phyloP scores from a whole-genome alignment of 2,888 invertebrate genomes.

The Harpagoxenus sublaevis region DNA sequence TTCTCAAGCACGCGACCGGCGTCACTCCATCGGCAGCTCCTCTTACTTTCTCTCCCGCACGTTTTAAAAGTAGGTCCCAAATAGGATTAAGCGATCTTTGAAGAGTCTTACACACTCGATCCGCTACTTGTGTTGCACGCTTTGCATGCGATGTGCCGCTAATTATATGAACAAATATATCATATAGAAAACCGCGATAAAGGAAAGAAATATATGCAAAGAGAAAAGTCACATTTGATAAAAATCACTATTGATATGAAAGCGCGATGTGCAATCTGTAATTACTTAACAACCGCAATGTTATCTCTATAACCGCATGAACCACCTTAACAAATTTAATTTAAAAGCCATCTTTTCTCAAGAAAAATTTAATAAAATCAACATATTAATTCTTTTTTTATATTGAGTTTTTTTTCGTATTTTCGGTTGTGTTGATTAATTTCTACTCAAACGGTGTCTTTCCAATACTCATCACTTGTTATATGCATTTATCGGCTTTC shows the following conservation, averaged over 20 bases:
- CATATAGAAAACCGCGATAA: not conserved
- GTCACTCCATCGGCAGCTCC: slow-evolving; percentile 75
- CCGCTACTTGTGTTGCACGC: slow-evolving; percentile 16
- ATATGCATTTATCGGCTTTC: slow-evolving; percentile 63
- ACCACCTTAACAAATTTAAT: not conserved
- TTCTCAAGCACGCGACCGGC: slow-evolving; percentile 81
- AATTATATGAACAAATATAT: not conserved
- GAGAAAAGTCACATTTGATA: not conserved
- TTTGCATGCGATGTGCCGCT: not conserved
- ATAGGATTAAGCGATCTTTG: slow-evolving; percentile 78
- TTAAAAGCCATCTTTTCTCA: not conserved
- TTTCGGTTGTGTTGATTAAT: not conserved
- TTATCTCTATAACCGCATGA: not conserved
- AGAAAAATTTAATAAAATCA: not conserved
- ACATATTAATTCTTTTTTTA: not conserved
- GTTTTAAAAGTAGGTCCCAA: slow-evolving; percentile 84
- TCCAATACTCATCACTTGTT: slow-evolving; percentile 4
- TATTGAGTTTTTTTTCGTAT: not conserved
- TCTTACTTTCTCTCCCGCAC: slow-evolving; percentile 83
- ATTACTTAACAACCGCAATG: not conserved
- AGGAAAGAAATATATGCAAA: not conserved
- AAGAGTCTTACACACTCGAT: slow-evolving; percentile 62
- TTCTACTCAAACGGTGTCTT: not conserved
- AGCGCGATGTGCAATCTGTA: not conserved
- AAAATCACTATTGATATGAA: not conserved